Percentiles rank a stretch among this genome's conserved stretches.
Conservation (phyloP, 2,113 vertebrate genomes). For the Dromiciops gliroides region DNA sequence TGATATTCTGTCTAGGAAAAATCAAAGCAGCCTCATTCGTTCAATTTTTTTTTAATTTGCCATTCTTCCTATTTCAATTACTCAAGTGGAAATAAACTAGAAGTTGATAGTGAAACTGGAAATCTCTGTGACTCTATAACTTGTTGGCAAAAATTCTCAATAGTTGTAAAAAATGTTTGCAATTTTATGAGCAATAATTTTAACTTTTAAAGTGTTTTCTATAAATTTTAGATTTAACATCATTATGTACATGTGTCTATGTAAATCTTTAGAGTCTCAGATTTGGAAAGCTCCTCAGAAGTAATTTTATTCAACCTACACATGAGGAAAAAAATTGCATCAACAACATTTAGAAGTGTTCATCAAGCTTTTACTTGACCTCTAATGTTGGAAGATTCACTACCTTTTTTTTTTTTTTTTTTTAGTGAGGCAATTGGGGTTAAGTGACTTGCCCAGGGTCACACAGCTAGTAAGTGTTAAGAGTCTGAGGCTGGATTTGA, state of each 20-base stretch:
- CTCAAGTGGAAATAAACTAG: neutral
- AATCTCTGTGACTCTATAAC: constrained; percentile 32
- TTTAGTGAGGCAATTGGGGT: no score
- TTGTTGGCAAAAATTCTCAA: neutral
- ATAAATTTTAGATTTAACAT: constrained; percentile 9
- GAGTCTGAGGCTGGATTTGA: no score
- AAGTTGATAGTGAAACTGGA: neutral
- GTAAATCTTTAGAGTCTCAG: neutral
- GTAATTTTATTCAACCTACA: neutral
- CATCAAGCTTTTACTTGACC: neutral
- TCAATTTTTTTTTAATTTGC: neutral
- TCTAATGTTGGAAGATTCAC: neutral
- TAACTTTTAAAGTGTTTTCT: constrained; percentile 36
- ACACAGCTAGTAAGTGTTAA: no score
- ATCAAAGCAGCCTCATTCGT: neutral
- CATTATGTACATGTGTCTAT: neutral
- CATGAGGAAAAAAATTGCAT: neutral
- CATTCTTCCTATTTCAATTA: neutral
- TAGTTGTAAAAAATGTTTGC: constrained; percentile 30
- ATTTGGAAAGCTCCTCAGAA: neutral
- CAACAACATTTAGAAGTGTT: neutral
- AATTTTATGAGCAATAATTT: constrained; percentile 49
- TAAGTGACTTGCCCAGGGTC: no score
- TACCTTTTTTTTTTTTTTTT: no score
- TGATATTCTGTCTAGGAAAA: constrained; percentile 6